Evolutionary conservation across 2,888 invertebrate species (phyloP), one percentile per base, ranked within the genome.

Genomic region (Onchidella celtica): DNA sequence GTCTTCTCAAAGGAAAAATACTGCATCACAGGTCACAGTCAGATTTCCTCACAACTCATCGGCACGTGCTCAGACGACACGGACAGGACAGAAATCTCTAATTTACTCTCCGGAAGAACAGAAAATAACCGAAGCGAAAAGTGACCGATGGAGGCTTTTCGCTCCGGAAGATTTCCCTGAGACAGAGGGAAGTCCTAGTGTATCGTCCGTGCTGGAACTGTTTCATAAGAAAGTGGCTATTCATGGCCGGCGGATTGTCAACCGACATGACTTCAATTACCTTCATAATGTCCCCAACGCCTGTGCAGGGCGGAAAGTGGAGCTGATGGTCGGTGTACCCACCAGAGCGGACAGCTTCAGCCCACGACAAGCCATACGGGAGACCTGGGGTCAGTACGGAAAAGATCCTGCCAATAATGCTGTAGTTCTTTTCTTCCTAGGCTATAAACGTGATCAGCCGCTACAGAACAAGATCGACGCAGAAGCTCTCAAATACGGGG

Each of bases 321-420:
- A 85, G 65, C 75, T 88, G 17, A 70, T 90, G 29, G 80, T 91
- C 6, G 88, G 90, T 61, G 86, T 92, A 2, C 84, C 90, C 24
- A 89, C 91, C 11, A 88, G 89, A 0, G 87, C 88, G 2, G 79
- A 81, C 24, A 90, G 92, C 78, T 86, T 88, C 68, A 85, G 88
- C 11, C 77, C 87, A 38, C 83, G 91, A 34, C 82, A 86, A 32
- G 85, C 88, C 0, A 87, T 93, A 34, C 85, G 93, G 38, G 88
- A 91, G 55, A 90, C 92, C 0, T 92, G 92, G 92, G 92, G 90
- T 4, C 87, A 89, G 24, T 85, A 86, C 27, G 82, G 78, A 14
- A 74, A 75, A 4, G 85, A 87, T 55, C 68, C 74, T 9, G 77
- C 83, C 29, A 61, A 86, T 29, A 87, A 86, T n/a, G 57, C 87